These are phyloP conservation scores for Oryzias celebensis DNA, from an alignment of 2,113 vertebrate genomes.

Conservation along the genomic window DNA sequence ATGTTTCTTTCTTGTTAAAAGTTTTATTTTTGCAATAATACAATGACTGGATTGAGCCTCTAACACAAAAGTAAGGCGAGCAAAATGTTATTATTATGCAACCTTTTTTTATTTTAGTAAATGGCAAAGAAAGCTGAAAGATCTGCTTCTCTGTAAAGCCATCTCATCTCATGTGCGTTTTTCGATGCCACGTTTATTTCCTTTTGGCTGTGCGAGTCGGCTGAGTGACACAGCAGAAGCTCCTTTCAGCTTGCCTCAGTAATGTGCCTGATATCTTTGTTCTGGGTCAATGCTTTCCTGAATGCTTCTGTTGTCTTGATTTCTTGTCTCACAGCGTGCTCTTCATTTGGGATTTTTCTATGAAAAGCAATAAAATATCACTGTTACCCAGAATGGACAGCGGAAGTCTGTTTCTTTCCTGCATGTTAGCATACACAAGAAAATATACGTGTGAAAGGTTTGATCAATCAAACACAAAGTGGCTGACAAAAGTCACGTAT, in stretches of 20 bases:
- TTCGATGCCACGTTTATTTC: slow-evolving; percentile 6
- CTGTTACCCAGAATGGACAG: not conserved
- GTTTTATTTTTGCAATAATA: no score
- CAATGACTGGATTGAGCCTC: no score
- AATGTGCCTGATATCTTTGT: slow-evolving; percentile 63
- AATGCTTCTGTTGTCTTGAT: slow-evolving; percentile 7
- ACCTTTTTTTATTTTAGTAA: no score
- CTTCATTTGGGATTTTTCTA: slow-evolving; percentile 7
- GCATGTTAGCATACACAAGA: not conserved
- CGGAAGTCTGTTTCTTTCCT: not conserved
- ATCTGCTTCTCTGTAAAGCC: slow-evolving; percentile 4
- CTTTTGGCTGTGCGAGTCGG: not conserved
- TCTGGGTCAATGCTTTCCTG: slow-evolving; percentile 16
- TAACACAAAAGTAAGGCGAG: no score
- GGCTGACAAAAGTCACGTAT: no score
- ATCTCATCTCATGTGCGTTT: slow-evolving; percentile 15
- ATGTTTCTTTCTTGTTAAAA: no score
- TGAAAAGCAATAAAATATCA: not conserved
- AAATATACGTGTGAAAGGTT: no score
- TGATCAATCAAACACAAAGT: no score
- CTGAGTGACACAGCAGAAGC: not conserved
- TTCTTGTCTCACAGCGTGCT: not conserved
- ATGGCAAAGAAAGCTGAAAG: slow-evolving; percentile 10
- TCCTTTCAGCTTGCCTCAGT: slow-evolving; percentile 27
- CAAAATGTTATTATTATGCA: no score